phyloP scores from a whole-genome alignment of 2,888 invertebrate genomes.

The Ecdyonurus torrentis region DNA sequence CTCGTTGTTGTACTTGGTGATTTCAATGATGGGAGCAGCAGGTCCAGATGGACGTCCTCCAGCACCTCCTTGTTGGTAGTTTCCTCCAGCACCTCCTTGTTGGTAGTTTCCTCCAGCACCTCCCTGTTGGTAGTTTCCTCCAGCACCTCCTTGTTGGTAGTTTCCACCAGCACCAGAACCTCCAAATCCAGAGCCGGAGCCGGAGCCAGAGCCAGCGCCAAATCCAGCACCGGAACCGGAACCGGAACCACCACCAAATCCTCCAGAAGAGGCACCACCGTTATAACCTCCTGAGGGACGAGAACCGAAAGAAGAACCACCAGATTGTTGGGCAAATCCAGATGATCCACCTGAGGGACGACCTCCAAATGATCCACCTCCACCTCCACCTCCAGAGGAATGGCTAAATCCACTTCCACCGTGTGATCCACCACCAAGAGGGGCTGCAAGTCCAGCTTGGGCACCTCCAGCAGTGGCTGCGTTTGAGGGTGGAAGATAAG shows the following conservation, averaged over 20 bases:
- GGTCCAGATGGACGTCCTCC: not conserved
- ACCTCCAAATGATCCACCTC: conserved; percentile 17
- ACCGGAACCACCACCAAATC: not conserved
- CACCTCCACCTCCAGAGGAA: no score
- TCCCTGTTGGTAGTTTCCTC: not conserved
- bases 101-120: not conserved
- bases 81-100: not conserved
- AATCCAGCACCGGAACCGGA: not conserved
- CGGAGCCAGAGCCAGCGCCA: not conserved
- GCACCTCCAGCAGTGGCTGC: conserved; percentile 29
- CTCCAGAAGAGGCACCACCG: not conserved
- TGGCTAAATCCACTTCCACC: no score
- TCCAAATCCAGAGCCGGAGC: not conserved
- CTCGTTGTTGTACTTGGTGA: conserved; percentile 10
- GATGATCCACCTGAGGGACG: not conserved
- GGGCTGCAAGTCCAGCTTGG: conserved; percentile 24
- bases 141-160: not conserved
- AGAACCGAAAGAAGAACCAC: not conserved
- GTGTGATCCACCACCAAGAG: conserved; percentile 20
- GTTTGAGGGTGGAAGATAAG: conserved; percentile 36
- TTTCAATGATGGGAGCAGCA: conserved; percentile 9
- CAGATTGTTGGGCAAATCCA: not conserved
- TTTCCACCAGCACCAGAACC: no score
- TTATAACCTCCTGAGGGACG: not conserved
- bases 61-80: not conserved